phyloP scores from a whole-genome alignment of 2,888 invertebrate genomes.

The Lysandra bellargus region DNA sequence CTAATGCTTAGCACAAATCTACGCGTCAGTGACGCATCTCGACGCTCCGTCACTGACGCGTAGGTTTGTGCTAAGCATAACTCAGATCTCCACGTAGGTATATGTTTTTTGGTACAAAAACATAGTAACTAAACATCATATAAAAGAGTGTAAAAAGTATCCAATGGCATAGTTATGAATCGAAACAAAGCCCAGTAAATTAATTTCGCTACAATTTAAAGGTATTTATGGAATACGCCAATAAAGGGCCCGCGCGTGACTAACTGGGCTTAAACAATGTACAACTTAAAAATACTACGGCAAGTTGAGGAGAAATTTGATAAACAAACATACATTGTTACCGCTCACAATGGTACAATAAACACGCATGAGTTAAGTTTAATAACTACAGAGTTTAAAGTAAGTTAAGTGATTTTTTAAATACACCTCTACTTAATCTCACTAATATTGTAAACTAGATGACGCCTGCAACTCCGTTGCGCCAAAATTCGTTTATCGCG shows the following conservation, averaged over 20 bases:
- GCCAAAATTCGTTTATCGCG: too few species aligned
- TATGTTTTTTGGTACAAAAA: too few species aligned
- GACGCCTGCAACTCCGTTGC: too few species aligned
- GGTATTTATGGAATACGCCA: constrained; percentile 49
- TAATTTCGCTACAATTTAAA: constrained; percentile 34
- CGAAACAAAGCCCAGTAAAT: constrained; percentile 29
- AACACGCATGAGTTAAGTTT: constrained; percentile 38
- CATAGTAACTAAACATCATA: too few species aligned
- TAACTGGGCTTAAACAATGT: constrained; percentile 43
- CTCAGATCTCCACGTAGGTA: too few species aligned
- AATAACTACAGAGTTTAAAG: constrained; percentile 34
- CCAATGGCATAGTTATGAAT: background rate
- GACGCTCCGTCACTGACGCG: too few species aligned
- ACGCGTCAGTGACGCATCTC: too few species aligned
- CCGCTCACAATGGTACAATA: constrained; percentile 45
- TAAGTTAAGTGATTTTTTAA: constrained; percentile 2
- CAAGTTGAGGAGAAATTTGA: constrained; percentile 41
- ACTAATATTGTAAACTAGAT: too few species aligned
- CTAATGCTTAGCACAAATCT: too few species aligned
- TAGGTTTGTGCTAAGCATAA: too few species aligned
- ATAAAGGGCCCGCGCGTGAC: constrained; percentile 51
- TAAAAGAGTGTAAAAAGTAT: too few species aligned
- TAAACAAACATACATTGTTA: constrained; percentile 48
- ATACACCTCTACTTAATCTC: background rate
- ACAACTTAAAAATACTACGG: constrained; percentile 47